These are phyloP conservation scores for Cheilosia pagana DNA, from an alignment of 2,888 invertebrate species.

Conservation along the genomic window DNA sequence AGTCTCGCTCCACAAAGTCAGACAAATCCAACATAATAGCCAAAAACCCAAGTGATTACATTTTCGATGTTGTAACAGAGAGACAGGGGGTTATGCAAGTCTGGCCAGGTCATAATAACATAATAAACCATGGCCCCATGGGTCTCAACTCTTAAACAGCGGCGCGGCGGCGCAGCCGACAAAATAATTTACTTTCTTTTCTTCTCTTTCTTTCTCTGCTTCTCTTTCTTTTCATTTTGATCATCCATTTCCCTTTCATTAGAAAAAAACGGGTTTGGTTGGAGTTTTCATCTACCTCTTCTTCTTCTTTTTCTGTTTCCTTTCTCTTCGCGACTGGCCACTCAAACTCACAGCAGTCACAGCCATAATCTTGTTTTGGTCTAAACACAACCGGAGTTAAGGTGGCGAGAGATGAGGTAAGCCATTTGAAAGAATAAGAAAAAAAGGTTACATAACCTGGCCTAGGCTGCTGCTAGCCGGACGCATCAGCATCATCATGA, in stretches of 20 bases:
- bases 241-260: slow-evolving; percentile 72
- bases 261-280: slow-evolving; percentile 65
- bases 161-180: neutral
- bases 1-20: slow-evolving; percentile 51
- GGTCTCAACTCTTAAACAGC: slow-evolving; percentile 2
- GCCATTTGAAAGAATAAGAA: slow-evolving; percentile 45
- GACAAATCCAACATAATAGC: slow-evolving; percentile 37
- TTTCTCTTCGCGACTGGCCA: slow-evolving; percentile 43
- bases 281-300: slow-evolving; percentile 30
- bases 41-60: slow-evolving; percentile 63
- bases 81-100: slow-evolving; percentile 65
- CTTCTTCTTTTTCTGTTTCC: slow-evolving; percentile 39
- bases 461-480: slow-evolving; percentile 57
- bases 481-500: slow-evolving; percentile 50
- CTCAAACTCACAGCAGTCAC: neutral
- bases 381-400: slow-evolving; percentile 42
- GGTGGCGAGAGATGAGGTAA: slow-evolving; percentile 56
- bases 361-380: slow-evolving; percentile 39
- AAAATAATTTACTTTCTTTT: slow-evolving; percentile 67
- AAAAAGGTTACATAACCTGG: slow-evolving; percentile 60
- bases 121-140: slow-evolving; percentile 45
- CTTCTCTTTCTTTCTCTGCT: slow-evolving; percentile 58
- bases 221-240: slow-evolving; percentile 47
- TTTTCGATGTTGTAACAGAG: slow-evolving; percentile 69
- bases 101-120: slow-evolving; percentile 67